Conservation (phyloP, 2,113 vertebrate species). For the Sakesphorus luctuosus region DNA sequence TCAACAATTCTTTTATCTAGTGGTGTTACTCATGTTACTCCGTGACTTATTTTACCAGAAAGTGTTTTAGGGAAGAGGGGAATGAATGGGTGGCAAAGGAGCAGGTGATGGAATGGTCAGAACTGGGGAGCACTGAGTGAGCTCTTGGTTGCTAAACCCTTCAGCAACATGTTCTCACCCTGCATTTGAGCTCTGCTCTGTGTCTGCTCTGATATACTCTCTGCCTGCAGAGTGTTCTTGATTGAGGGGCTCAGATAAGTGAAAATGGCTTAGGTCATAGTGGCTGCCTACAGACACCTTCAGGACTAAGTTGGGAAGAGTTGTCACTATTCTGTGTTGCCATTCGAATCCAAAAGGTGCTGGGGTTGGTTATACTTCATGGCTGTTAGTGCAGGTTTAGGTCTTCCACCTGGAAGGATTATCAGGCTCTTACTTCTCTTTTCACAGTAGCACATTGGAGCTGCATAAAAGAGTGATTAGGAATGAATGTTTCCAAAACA, state of each 20-base stretch:
- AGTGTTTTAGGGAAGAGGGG: not conserved
- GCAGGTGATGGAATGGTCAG: not conserved
- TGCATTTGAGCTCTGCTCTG: not conserved
- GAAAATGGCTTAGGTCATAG: not conserved
- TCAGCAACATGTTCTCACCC: not conserved
- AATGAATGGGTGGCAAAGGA: not conserved
- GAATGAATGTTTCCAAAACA: not conserved
- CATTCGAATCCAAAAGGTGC: not conserved
- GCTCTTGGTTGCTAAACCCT: not conserved
- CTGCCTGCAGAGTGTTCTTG: not conserved
- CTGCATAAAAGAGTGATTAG: not conserved
- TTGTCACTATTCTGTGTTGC: not conserved
- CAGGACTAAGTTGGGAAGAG: not conserved
- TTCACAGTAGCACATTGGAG: not conserved
- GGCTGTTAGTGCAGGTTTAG: not conserved
- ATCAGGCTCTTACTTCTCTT: not conserved
- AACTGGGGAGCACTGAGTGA: not conserved
- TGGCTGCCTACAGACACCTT: not conserved
- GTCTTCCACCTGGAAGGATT: conserved; percentile 1
- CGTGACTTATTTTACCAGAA: not conserved
- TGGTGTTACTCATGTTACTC: not conserved
- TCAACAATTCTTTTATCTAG: fast-evolving
- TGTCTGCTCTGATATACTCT: not conserved
- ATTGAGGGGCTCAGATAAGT: not conserved
- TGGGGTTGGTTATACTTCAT: not conserved